phyloP scores from a whole-genome alignment of 2,888 invertebrate genomes.

The Calameuta idolon region DNA sequence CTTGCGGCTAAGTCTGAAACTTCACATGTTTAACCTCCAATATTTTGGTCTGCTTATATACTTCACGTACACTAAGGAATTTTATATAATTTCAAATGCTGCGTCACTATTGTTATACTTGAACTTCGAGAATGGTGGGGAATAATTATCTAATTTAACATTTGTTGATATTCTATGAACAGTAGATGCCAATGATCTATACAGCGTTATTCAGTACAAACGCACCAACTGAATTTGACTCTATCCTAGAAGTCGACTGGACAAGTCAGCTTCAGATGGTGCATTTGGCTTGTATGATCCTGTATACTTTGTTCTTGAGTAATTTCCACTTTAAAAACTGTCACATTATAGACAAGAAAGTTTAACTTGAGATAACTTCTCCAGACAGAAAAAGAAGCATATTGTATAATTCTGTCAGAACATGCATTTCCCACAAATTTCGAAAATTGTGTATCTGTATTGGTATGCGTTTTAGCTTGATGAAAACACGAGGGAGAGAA shows the following conservation, averaged over 20 bases:
- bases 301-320: neutral
- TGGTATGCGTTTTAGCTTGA: constrained; percentile 11
- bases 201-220: neutral
- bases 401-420: neutral
- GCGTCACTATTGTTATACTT: neutral
- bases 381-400: neutral
- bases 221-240: neutral
- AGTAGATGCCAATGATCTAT: neutral
- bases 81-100: constrained; percentile 1
- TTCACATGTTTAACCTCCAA: neutral
- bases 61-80: neutral
- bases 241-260: too few relatives aligned
- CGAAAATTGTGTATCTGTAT: constrained; percentile 4
- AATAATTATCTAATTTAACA: neutral
- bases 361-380: neutral
- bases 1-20: neutral
- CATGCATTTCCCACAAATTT: constrained; percentile 7
- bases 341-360: neutral
- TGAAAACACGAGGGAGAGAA: neutral
- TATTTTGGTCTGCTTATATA: neutral
- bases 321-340: constrained; percentile 12
- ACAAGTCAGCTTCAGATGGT: too few relatives aligned
- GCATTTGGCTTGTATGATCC: neutral
- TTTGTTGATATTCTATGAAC: neutral
- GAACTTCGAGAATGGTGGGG: constrained; percentile 1